phyloP scores from a whole-genome alignment of 2,113 vertebrate species.

The Thymallus thymallus region DNA sequence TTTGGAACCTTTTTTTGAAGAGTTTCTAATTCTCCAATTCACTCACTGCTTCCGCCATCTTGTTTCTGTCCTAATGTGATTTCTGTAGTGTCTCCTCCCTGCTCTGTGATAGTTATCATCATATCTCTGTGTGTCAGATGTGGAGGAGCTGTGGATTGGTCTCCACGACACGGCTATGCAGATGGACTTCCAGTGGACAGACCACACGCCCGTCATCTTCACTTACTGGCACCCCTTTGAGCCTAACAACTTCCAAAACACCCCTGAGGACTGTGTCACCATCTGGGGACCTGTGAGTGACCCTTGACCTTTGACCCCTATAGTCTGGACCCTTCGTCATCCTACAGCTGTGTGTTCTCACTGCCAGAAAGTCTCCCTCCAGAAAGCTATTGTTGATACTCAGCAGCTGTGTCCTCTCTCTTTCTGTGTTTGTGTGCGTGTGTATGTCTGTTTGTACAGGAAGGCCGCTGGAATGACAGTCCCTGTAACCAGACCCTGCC shows the following conservation, averaged over 20 bases:
- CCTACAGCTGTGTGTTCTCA: not conserved
- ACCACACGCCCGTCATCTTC: slow-evolving; percentile 88
- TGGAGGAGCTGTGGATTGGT: slow-evolving; percentile 94
- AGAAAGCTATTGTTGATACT: slow-evolving; percentile 27
- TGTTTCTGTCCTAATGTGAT: no score
- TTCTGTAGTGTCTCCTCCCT: not conserved
- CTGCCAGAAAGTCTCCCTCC: slow-evolving; percentile 1
- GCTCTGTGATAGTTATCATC: no score
- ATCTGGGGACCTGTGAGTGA: slow-evolving; percentile 92
- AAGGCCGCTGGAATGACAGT: slow-evolving; percentile 95
- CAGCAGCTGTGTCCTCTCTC: slow-evolving; percentile 53
- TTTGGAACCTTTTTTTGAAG: no score
- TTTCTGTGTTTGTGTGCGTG: slow-evolving; percentile 19
- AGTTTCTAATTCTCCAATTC: no score
- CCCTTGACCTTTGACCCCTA: not conserved
- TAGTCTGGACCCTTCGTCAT: slow-evolving; percentile 1
- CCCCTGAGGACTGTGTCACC: slow-evolving; percentile 91
- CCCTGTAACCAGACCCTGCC: slow-evolving; percentile 93
- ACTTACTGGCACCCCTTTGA: slow-evolving; percentile 96
- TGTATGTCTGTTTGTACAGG: slow-evolving; percentile 77
- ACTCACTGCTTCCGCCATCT: no score
- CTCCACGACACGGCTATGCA: slow-evolving; percentile 91
- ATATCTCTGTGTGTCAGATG: slow-evolving; percentile 67
- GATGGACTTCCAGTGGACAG: slow-evolving; percentile 98
- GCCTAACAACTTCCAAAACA: slow-evolving; percentile 96